Percentiles rank a stretch among this genome's conserved stretches.
These are phyloP conservation scores for Okamejei kenojei DNA, from an alignment of 2,797 vertebrate genomes.

Conservation along the genomic window DNA sequence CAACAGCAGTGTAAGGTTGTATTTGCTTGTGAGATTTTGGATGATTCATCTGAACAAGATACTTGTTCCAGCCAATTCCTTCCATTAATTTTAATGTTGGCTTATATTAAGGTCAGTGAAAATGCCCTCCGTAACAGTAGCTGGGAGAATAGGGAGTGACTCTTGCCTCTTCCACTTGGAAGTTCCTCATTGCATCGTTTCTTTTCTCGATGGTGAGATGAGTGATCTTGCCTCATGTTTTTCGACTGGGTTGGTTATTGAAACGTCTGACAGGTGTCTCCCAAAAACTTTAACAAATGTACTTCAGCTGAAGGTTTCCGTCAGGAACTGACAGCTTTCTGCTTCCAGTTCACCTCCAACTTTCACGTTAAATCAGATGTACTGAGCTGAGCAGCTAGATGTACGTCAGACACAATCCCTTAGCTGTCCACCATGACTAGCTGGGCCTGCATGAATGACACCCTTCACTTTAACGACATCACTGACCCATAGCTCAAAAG, in stretches of 20 bases:
- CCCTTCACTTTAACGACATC: no score
- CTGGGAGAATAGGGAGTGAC: background rate
- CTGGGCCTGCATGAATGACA: no score
- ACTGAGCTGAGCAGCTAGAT: no score
- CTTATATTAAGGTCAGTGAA: slow-evolving; percentile 31
- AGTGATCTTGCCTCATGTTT: background rate
- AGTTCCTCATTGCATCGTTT: background rate
- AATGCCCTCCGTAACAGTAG: background rate
- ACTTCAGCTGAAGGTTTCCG: no score
- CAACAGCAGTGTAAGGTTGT: slow-evolving; percentile 22
- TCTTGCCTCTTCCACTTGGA: background rate
- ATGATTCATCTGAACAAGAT: slow-evolving; percentile 35
- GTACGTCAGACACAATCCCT: no score
- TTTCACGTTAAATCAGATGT: no score
- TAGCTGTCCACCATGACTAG: no score
- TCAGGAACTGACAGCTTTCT: no score
- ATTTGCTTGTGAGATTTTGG: slow-evolving; percentile 15
- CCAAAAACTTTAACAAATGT: no score
- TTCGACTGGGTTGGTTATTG: background rate
- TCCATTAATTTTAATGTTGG: slow-evolving; percentile 23
- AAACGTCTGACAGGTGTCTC: no score
- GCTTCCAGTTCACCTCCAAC: no score
- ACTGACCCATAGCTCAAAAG: no score
- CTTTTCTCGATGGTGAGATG: background rate
- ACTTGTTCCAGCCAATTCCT: background rate